phyloP scores from a whole-genome alignment of 1,140 invertebrate species.

The Doryteuthis pealeii region DNA sequence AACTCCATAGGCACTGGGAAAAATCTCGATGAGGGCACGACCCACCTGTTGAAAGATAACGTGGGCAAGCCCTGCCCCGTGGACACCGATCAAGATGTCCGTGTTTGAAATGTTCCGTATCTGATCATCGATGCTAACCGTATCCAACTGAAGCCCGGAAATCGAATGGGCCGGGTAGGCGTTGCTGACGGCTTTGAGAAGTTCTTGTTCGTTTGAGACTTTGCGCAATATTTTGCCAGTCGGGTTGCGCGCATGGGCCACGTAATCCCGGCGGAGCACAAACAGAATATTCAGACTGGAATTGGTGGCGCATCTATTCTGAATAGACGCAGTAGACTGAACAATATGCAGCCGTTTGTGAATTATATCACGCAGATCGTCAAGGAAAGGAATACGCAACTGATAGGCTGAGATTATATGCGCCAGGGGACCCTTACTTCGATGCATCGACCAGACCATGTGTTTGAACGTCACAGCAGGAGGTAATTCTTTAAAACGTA shows the following conservation, averaged over 20 bases:
- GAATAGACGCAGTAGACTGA: no score
- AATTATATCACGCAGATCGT: conserved; percentile 28
- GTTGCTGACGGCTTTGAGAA: conserved; percentile 19
- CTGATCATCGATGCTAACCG: conserved; percentile 24
- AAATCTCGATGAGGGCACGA: conserved; percentile 82
- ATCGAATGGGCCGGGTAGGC: conserved; percentile 7
- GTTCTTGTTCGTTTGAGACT: conserved; percentile 28
- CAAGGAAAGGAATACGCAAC: conserved; percentile 24
- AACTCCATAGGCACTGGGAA: conserved; percentile 61
- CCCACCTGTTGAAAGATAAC: conserved; percentile 89
- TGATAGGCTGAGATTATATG: not conserved
- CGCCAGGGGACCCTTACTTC: conserved; percentile 8
- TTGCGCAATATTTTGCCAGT: conserved; percentile 24
- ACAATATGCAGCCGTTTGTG: conserved; percentile 14
- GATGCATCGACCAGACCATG: not conserved
- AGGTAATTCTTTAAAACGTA: conserved; percentile 6
- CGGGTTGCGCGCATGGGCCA: conserved; percentile 40
- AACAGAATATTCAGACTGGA: conserved; percentile 24
- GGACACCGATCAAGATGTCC: conserved; percentile 91
- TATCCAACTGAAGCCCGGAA: conserved; percentile 26
- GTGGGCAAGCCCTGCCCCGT: conserved; percentile 92
- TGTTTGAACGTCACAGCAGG: not conserved
- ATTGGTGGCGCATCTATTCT: no score
- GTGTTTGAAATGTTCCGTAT: conserved; percentile 64
- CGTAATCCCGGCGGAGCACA: conserved; percentile 33